Evolutionary conservation across 2,888 invertebrate genomes (phyloP), one percentile per base, ranked within the genome.

Genomic region (Fragum sueziense): DNA sequence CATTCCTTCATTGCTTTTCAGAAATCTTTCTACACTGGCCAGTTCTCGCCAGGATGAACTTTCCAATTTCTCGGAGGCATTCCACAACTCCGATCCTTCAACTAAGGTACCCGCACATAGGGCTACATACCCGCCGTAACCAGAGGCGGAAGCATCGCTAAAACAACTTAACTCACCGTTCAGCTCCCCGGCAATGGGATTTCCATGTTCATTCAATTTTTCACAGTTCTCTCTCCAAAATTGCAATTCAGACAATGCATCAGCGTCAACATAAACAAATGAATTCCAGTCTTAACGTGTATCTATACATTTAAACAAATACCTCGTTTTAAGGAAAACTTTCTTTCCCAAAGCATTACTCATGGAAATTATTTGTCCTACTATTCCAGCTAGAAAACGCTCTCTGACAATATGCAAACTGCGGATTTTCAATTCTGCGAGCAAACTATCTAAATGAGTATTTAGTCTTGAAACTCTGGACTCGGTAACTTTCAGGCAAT

Each of bases 341-440:
- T 27, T 2, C 17, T 57, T 31, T 6, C 71, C 71, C 22, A 71
- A 25, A 0, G 47, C 71, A n/a, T 51, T 41, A 33, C 71, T 65
- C 33, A 76, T n/a, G 9, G 76, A 76, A 59, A 71, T 65, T 20
- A 76, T 57, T 47, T 71, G 65, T 6, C 71, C 76, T 0, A 54
- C 65, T 0, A 76, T 0, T 54, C 76, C 14, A 34, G 70, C 54
- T 25, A 54, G 6, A 17, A 51, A 34, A 7, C 70, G n/a, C 20
- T 54, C 70, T 20, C 2, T 47, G n/a, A 70, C 22, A 11, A 57
- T 54, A 7, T 37, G n/a, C 14, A 70, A 22, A n/a, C 17, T 31
- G 20, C 31, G 4, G 7, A 17, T 34, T 54, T 27, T 57, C 7
- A 70, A 6, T 9, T 52, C 2, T n/a, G 11, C 33, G 17, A 70